Evolutionary conservation across 2,113 vertebrate genomes (phyloP), one percentile per base, ranked within the genome.

Genomic region (Sander vitreus): DNA sequence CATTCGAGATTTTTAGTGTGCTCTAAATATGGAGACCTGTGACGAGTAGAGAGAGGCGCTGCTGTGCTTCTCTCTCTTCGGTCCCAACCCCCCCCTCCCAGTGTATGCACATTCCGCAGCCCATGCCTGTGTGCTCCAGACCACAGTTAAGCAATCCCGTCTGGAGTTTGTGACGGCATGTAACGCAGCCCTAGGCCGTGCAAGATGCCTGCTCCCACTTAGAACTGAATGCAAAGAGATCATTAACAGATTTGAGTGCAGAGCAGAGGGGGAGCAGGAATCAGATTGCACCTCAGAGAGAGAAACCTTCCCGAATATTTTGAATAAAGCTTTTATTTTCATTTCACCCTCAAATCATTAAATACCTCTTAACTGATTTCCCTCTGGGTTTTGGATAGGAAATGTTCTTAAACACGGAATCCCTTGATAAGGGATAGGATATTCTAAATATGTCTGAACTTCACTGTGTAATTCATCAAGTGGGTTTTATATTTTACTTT

Each of bases 81-180:
- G 30, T 67, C 84, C 81, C 87, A 69, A 67, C 81, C 67, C 78
- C 67, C 78, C 80, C 81, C 59, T 83, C 77, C 68, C 62, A 60
- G 80, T 53, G 66, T 58, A 45, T 69, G 77, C 88, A 87, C 88
- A 92, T 91, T 92, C 92, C 92, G 23, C 80, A 83, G 83, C 55
- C 83, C 58, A 81, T 89, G 78, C 77, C 82, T 86, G 85, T 81
- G 84, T 45, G 78, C 83, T 90, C 85, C 93, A 95, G 91, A 94
- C 95, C 94, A 81, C 94, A 93, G 91, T 94, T 93, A 95, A 95
- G 90, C 92, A 91, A 90, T 92, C 86, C 94, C 92, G 93, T 94
- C 94, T 95, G 94, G 92, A 90, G 88, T 88, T 87, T 93, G 93
- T 94, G 94, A 94, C 89, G 76, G 91, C 95, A 94, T 90, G 91